Percentiles rank a stretch among this genome's conserved stretches.
Evolutionary conservation across 2,113 vertebrate genomes (phyloP).

Genomic region (Rynchops niger): DNA sequence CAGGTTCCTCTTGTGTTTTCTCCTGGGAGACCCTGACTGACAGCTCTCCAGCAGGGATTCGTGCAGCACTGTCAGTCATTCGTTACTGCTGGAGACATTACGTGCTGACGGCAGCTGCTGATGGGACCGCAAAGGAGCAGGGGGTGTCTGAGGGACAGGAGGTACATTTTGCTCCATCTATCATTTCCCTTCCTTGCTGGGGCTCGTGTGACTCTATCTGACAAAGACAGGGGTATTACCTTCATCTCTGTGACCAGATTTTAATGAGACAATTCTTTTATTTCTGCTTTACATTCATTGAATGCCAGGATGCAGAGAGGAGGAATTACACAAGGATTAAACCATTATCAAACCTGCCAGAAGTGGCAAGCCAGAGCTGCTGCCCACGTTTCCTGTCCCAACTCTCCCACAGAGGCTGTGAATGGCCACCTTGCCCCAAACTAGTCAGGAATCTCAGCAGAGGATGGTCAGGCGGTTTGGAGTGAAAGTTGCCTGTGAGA

Average conservation of each 20-base stretch:
- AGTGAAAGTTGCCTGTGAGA: not conserved
- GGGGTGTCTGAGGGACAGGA: not conserved
- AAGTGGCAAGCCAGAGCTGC: not conserved
- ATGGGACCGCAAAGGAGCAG: not conserved
- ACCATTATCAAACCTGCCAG: not conserved
- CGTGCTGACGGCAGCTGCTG: not conserved
- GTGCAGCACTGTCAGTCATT: not conserved
- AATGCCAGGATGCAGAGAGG: not conserved
- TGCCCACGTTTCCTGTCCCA: not conserved
- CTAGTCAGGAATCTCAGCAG: not conserved
- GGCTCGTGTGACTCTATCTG: not conserved
- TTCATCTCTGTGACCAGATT: conserved; percentile 10
- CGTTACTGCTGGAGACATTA: not conserved
- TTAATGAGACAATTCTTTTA: conserved; percentile 3
- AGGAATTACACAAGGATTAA: not conserved
- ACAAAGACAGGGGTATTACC: not conserved
- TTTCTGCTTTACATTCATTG: conserved; percentile 3
- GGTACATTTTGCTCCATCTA: not conserved
- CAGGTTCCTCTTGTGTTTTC: not conserved
- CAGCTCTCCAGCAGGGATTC: conserved; percentile 1
- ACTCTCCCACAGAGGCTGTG: not conserved
- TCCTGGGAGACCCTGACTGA: not conserved
- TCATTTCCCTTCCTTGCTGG: not conserved
- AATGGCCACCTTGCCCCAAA: not conserved
- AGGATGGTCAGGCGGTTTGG: not conserved